Conservation (phyloP, 1,140 invertebrate species). For the Zaprionus africanus region DNA sequence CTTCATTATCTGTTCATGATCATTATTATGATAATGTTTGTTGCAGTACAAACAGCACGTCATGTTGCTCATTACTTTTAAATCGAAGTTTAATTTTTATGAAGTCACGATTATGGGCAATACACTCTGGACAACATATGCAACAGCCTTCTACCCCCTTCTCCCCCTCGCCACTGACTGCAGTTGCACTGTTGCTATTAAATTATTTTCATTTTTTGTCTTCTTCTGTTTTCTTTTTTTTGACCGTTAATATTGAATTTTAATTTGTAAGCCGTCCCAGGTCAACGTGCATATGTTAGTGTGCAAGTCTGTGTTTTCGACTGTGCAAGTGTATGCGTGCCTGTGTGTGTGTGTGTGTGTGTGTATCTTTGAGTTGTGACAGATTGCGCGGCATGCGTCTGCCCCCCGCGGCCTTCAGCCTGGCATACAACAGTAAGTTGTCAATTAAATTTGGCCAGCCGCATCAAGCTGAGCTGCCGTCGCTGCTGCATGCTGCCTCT, state of each 20-base stretch:
- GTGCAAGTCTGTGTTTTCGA: slow-evolving; percentile 3
- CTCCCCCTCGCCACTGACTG: not conserved
- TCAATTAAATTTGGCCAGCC: slow-evolving; percentile 82
- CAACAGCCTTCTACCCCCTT: not conserved
- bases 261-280: slow-evolving; percentile 75
- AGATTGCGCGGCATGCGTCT: slow-evolving; percentile 61
- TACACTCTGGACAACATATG: slow-evolving; percentile 44
- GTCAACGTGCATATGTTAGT: slow-evolving; percentile 54
- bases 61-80: slow-evolving; percentile 77
- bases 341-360: slow-evolving; percentile 31
- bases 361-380: slow-evolving; percentile 75
- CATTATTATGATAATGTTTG: slow-evolving; percentile 41
- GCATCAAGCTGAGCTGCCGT: slow-evolving; percentile 66
- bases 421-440: slow-evolving; percentile 73
- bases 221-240: slow-evolving; percentile 29
- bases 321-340: not conserved
- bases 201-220: slow-evolving; percentile 77
- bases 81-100: slow-evolving; percentile 84
- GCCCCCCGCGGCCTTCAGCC: slow-evolving; percentile 20
- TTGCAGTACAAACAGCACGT: slow-evolving; percentile 39
- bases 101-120: slow-evolving; percentile 84
- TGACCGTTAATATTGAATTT: slow-evolving; percentile 83
- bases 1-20: slow-evolving; percentile 45
- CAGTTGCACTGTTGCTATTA: slow-evolving; percentile 53
- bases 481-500: slow-evolving; percentile 13